Evolutionary conservation across 2,888 invertebrate genomes (phyloP).

Genomic region (Lymantria monacha): DNA sequence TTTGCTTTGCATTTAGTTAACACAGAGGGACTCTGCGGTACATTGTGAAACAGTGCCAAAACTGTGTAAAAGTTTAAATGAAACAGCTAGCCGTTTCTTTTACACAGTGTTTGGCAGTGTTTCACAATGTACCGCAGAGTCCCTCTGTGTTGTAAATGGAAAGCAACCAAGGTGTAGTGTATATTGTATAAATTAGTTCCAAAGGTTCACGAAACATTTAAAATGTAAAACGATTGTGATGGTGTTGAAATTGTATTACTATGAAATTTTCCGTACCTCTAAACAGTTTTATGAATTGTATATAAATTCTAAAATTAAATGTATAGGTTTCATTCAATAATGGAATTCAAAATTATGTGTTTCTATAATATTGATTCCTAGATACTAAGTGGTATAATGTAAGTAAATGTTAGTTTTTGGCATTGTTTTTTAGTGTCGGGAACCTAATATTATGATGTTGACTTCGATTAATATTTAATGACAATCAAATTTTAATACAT

Average conservation of each 20-base stretch:
- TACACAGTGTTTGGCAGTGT: too few species aligned
- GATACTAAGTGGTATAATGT: slow-evolving; percentile 25
- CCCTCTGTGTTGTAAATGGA: too few species aligned
- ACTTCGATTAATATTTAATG: slow-evolving; percentile 27
- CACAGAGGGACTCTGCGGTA: too few species aligned
- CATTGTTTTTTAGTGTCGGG: slow-evolving; percentile 34
- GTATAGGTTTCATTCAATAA: not conserved
- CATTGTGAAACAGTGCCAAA: too few species aligned
- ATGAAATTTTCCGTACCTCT: slow-evolving; percentile 7
- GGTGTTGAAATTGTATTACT: slow-evolving; percentile 18
- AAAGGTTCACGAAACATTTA: slow-evolving; percentile 5
- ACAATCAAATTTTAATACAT: slow-evolving; percentile 12
- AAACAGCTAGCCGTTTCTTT: too few species aligned
- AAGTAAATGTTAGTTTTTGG: slow-evolving; percentile 40
- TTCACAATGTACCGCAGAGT: too few species aligned
- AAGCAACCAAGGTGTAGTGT: too few species aligned
- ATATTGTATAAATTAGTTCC: slow-evolving; percentile 6
- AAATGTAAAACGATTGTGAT: slow-evolving; percentile 10
- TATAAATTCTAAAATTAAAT: slow-evolving; percentile 13
- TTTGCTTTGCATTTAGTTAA: too few species aligned
- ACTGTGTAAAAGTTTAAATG: too few species aligned
- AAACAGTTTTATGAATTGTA: slow-evolving; percentile 20
- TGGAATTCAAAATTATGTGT: slow-evolving; percentile 3
- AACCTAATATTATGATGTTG: slow-evolving; percentile 31
- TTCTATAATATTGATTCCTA: slow-evolving; percentile 18